phyloP scores from a whole-genome alignment of 2,888 invertebrate genomes.

The Tachystola acroxantha region DNA sequence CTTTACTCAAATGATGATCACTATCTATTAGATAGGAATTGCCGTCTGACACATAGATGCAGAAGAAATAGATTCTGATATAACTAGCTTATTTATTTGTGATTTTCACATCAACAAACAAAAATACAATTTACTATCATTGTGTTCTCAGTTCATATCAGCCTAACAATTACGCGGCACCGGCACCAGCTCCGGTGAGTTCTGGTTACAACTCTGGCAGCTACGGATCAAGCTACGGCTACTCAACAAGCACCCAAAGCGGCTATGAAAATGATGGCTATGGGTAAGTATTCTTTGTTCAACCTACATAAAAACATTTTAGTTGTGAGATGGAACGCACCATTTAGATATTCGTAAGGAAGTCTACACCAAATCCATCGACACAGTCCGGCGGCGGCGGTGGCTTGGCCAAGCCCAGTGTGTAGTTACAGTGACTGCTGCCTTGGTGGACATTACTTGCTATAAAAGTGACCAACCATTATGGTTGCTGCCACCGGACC shows the following conservation, averaged over 20 bases:
- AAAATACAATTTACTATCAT: background rate
- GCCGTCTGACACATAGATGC: constrained; percentile 72
- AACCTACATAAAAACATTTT: no score
- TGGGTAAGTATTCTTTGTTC: constrained; percentile 53
- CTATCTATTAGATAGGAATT: constrained; percentile 57
- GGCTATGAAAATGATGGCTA: constrained; percentile 62
- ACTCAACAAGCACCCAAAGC: constrained; percentile 53
- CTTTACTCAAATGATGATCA: constrained; percentile 19
- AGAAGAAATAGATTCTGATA: constrained; percentile 53
- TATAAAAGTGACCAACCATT: no score
- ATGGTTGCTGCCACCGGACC: no score
- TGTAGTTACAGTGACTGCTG: no score
- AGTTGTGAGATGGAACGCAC: no score
- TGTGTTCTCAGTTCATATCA: constrained; percentile 51
- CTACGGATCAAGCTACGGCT: constrained; percentile 57
- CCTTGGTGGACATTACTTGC: no score
- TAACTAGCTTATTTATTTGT: background rate
- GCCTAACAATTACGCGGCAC: constrained; percentile 48
- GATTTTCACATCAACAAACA: background rate
- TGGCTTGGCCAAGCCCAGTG: no score
- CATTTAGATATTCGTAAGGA: no score
- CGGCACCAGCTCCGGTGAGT: constrained; percentile 41
- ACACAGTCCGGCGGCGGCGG: no score
- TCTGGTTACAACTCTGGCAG: constrained; percentile 52
- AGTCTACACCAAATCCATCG: no score